These are phyloP conservation scores for Achroia grisella DNA, from an alignment of 1,140 invertebrate genomes.

Conservation along the genomic window DNA sequence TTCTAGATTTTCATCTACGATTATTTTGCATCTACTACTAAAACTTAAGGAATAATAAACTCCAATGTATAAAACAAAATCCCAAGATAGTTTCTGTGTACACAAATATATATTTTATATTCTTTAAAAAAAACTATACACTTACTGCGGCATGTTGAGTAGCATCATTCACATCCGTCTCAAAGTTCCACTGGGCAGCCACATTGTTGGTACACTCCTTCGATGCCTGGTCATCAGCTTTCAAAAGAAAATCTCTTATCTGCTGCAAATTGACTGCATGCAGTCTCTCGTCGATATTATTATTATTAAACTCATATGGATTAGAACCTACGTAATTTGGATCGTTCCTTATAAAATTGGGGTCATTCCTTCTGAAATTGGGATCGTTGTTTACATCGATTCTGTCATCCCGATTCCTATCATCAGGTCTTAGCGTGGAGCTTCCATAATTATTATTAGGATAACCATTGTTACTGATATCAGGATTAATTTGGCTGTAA, in stretches of 20 bases:
- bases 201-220: conserved; percentile 88
- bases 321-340: conserved; percentile 53
- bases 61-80: too few species aligned
- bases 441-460: conserved; percentile 47
- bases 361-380: conserved; percentile 60
- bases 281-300: conserved; percentile 49
- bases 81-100: too few species aligned
- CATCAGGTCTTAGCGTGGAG: conserved; percentile 48
- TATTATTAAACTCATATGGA: conserved; percentile 52
- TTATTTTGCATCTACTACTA: too few species aligned
- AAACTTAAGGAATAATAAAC: too few species aligned
- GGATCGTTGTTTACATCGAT: conserved; percentile 61
- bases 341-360: conserved; percentile 54
- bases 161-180: conserved; percentile 88
- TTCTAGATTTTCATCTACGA: too few species aligned
- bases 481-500: conserved; percentile 54
- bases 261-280: conserved; percentile 50
- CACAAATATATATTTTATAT: too few species aligned
- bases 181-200: conserved; percentile 89
- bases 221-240: conserved; percentile 82
- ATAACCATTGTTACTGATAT: conserved; percentile 66
- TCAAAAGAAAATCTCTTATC: conserved; percentile 75
- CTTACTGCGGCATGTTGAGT: conserved; percentile 88
- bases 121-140: conserved; percentile 23
- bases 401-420: conserved; percentile 48